A percentile compares a stretch with the other conserved stretches of the same genome.
phyloP scores from a whole-genome alignment of 2,888 invertebrate genomes.

The Callyntrura sp. region DNA sequence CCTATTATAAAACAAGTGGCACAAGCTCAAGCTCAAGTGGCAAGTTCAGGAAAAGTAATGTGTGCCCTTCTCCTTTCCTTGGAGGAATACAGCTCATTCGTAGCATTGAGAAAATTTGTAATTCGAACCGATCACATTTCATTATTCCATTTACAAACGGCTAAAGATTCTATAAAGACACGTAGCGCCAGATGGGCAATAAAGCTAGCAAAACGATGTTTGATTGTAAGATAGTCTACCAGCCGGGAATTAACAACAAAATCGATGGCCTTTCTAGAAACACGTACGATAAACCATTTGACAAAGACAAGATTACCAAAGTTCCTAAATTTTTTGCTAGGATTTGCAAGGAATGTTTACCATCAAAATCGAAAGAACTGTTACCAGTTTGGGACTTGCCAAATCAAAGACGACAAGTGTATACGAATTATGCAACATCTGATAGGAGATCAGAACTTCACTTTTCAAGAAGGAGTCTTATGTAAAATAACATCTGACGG shows the following conservation, averaged over 20 bases:
- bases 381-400: background rate
- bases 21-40: conserved; percentile 58
- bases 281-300: background rate
- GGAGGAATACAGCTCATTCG: conserved; percentile 76
- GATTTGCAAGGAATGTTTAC: background rate
- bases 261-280: conserved; percentile 72
- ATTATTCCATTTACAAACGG: conserved; percentile 54
- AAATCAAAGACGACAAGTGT: background rate
- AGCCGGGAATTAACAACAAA: conserved; percentile 21
- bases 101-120: conserved; percentile 73
- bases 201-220: too few species aligned
- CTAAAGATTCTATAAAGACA: conserved; percentile 50
- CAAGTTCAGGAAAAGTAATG: conserved; percentile 75
- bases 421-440: conserved; percentile 4
- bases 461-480: background rate
- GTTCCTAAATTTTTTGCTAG: background rate
- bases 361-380: background rate
- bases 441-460: background rate
- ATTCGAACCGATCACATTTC: conserved; percentile 79
- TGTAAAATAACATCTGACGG: background rate
- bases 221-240: conserved; percentile 36
- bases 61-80: conserved; percentile 78
- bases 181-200: conserved; percentile 66
- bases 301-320: background rate
- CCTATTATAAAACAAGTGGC: too few species aligned